A percentile compares a stretch with the other conserved stretches of the same genome.
Evolutionary conservation across 1,140 invertebrate genomes (phyloP).

Genomic region (Zaprionus inermis): DNA sequence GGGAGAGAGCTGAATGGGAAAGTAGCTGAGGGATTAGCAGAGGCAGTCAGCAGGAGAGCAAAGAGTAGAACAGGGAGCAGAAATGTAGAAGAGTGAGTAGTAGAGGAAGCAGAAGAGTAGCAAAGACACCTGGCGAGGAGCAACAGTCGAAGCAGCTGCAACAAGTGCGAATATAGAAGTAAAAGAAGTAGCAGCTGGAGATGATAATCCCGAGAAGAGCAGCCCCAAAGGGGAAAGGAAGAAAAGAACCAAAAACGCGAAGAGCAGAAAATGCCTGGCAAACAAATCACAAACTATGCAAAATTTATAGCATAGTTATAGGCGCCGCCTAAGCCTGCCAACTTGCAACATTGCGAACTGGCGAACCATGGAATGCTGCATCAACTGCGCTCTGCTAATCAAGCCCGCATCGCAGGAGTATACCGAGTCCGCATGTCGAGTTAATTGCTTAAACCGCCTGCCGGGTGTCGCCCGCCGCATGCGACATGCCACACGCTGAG

Average conservation of each 20-base stretch:
- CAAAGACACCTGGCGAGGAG: neutral
- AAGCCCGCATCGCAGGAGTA: neutral
- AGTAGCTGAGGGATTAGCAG: neutral
- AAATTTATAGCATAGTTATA: slow-evolving; percentile 17
- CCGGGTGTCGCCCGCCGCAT: neutral
- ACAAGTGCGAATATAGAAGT: neutral
- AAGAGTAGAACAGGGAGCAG: neutral
- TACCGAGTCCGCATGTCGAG: neutral
- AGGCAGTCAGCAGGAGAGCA: neutral
- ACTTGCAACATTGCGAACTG: neutral
- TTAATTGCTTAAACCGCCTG: slow-evolving; percentile 38
- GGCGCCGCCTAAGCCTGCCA: neutral
- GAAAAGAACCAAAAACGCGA: no score
- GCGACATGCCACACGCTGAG: neutral
- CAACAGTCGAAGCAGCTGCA: neutral
- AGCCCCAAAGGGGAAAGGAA: neutral
- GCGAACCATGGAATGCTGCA: neutral
- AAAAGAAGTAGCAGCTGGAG: neutral
- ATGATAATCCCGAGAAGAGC: neutral
- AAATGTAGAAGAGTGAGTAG: neutral
- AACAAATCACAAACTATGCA: neutral
- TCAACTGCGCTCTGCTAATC: slow-evolving; percentile 22
- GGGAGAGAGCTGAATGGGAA: neutral
- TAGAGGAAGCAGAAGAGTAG: neutral
- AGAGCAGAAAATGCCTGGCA: neutral